These are phyloP conservation scores for Muscicapa adusta DNA, from an alignment of 2,113 vertebrate species.

Conservation along the genomic window DNA sequence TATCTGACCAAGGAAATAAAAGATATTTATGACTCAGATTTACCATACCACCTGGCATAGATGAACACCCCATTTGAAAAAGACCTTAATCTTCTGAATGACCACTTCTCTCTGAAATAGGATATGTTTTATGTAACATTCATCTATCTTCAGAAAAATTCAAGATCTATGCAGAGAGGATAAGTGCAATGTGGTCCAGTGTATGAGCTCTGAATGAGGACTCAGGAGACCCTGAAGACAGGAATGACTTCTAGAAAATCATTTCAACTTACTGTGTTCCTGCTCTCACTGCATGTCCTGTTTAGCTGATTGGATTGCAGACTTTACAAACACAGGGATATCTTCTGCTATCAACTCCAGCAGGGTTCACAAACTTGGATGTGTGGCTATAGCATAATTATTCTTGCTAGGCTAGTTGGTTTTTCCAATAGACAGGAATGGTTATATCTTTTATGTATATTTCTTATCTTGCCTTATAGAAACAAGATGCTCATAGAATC, in stretches of 20 bases:
- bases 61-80: slow-evolving; percentile 55
- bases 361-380: background rate
- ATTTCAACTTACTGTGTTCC: background rate
- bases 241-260: background rate
- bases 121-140: slow-evolving; percentile 55
- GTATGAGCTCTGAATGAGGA: background rate
- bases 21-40: slow-evolving; percentile 51
- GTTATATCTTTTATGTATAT: background rate
- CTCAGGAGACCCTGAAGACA: background rate
- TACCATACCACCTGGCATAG: slow-evolving; percentile 56
- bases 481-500: background rate
- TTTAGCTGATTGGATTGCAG: background rate
- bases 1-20: slow-evolving; percentile 40
- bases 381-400: background rate
- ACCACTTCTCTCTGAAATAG: slow-evolving; percentile 48
- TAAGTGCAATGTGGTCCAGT: background rate
- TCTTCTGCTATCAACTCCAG: background rate
- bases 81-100: slow-evolving; percentile 54
- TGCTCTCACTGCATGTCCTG: background rate
- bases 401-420: background rate
- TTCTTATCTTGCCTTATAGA: background rate
- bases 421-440: background rate
- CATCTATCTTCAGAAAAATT: slow-evolving; percentile 22
- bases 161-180: background rate
- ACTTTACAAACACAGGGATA: background rate